Evolutionary conservation across 2,888 invertebrate species (phyloP), one percentile per base, ranked within the genome.

Genomic region (Andrena fulva): DNA sequence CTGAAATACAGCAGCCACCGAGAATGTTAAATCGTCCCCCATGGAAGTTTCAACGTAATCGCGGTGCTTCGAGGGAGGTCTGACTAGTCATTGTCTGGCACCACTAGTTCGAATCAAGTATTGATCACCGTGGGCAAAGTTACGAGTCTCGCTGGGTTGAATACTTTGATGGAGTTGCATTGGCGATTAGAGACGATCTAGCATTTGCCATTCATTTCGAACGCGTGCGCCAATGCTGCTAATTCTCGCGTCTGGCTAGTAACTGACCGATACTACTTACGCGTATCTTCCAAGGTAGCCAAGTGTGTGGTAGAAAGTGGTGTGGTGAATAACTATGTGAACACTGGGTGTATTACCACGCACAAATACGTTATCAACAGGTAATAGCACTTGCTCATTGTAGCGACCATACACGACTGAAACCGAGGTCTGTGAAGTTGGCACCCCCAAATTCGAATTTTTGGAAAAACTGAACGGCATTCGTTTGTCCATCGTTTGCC

Each of bases 71-170:
- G 54, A 20, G 50, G 1, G 52, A 35, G 29, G 56, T 20, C 63
- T 48, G 68, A 56, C 54, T 35, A 64, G 63, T 59, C 48, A 69
- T 79, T 77, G 79, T 79, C 63, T 50, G 8, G 16, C 69, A 29
- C 77, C 69, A 69, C 68, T 79, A 77, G 54, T 77, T 77, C 64
- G 35, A 73, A 73, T 52, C 33, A 50, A 77, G 69, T 79, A 79
- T 69, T 77, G 77, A 79, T 79, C 50, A 69, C 56, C 16, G 62
- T 24, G 50, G 16, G 54, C 64, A 48, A 10, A 77, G 77, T 79
- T 79, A 77, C 69, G 50, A 50, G 50, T 24, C 56, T n/a, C 50
- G 56, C 56, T 63, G 64, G 64, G 50, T 77, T 77, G 77, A 79
- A 64, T 69, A 69, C 77, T 79, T 77, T 50, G 69, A 77, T 56